Conservation (phyloP, 2,113 vertebrate genomes). For the Odontesthes bonariensis region DNA sequence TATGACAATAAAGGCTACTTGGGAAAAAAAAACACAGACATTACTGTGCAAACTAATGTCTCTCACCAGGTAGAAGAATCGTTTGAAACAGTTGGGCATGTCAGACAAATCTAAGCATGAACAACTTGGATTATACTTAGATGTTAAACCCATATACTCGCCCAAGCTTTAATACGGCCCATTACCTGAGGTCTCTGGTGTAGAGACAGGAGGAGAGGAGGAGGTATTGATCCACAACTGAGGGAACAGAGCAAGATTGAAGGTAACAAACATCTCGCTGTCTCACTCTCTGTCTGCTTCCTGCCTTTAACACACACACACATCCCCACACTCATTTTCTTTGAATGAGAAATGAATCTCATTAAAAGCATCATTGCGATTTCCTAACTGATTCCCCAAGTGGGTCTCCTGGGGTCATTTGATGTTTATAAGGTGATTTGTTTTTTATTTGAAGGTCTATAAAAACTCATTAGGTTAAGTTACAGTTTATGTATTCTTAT, state of each 20-base stretch:
- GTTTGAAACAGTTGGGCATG: slow-evolving; percentile 5
- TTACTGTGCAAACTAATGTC: slow-evolving; percentile 34
- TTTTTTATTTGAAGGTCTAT: slow-evolving; percentile 6
- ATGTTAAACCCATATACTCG: neutral
- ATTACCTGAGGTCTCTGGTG: slow-evolving; percentile 44
- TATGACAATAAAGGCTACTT: neutral
- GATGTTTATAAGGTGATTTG: neutral
- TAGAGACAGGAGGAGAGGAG: slow-evolving; percentile 27
- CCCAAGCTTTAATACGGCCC: slow-evolving; percentile 33
- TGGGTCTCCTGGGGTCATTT: neutral
- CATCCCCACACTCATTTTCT: neutral
- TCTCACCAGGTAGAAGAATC: slow-evolving; percentile 46
- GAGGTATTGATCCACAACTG: slow-evolving; percentile 50
- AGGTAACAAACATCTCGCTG: slow-evolving; percentile 5
- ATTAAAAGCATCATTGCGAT: neutral
- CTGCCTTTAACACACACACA: neutral
- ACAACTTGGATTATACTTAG: slow-evolving; percentile 30
- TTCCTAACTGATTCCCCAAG: neutral
- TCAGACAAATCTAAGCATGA: slow-evolving; percentile 31
- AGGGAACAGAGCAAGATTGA: neutral
- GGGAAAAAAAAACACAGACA: slow-evolving; percentile 10
- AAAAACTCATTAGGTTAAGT: neutral
- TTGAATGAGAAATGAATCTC: neutral
- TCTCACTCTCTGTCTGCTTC: slow-evolving; percentile 12
- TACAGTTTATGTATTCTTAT: neutral